phyloP scores from a whole-genome alignment of 2,797 vertebrate species.

The Xiphorhynchus erythropygius region DNA sequence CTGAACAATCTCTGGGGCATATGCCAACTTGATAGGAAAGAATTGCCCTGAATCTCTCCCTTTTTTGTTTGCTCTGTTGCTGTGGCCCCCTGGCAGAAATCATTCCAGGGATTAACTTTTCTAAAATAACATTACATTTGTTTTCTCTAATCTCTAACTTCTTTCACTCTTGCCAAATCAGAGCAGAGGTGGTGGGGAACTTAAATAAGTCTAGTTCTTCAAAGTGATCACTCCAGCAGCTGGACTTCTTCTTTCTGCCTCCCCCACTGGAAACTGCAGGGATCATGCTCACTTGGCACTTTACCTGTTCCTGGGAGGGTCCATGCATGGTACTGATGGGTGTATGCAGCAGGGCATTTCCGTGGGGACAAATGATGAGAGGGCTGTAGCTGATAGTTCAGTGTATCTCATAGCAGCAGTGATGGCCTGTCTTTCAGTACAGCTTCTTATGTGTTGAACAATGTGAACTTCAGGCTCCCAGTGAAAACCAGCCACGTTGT shows the following conservation, averaged over 20 bases:
- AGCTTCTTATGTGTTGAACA: background rate
- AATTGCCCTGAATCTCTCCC: conserved; percentile 34
- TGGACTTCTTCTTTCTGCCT: background rate
- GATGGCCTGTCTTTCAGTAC: background rate
- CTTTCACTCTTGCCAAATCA: conserved; percentile 38
- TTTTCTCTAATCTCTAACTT: conserved; percentile 9
- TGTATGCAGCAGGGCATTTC: background rate
- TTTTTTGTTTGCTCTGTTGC: conserved; percentile 47
- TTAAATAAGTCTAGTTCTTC: background rate
- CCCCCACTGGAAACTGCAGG: background rate
- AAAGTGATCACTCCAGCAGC: background rate
- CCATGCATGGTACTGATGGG: background rate
- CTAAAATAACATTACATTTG: conserved; percentile 47
- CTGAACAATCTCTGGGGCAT: conserved; percentile 57
- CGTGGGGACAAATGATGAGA: background rate
- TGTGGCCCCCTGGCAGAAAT: conserved; percentile 28
- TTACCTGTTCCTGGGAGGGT: background rate
- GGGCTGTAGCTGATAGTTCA: background rate
- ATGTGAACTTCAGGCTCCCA: background rate
- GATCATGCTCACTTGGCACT: background rate
- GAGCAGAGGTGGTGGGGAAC: background rate
- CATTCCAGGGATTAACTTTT: conserved; percentile 52
- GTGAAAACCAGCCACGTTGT: background rate
- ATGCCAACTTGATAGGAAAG: conserved; percentile 62
- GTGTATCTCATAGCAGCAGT: background rate